Evolutionary conservation across 1,140 invertebrate species (phyloP), one percentile per base, ranked within the genome.

Genomic region (Drosophila baimaii): DNA sequence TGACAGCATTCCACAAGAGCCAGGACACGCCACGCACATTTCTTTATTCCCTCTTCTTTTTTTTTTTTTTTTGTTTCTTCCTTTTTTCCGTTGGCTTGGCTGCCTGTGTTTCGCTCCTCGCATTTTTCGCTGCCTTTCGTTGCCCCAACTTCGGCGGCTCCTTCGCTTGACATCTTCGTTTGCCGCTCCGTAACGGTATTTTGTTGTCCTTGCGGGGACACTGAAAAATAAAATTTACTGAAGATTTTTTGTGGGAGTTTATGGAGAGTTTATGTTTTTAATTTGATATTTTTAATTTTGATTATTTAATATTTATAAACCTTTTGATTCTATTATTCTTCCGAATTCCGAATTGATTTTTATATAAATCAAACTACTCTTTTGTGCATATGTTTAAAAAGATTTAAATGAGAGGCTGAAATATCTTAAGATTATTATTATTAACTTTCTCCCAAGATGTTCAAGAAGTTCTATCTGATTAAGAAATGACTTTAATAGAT

Each of bases 111-210:
- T 51, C 27, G 65, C 59, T 65, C 25, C 19, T 43, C 63, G 62
- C 54, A 73, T 73, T 73, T 73, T 44, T 73, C 56, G 69, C 69
- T 72, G 46, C 23, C 56, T 51, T 61, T 59, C 27, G 73, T 17
- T 51, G 52, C 43, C 44, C 51, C 64, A 57, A 47, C 43, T 54
- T 72, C 73, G 77, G 58, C 49, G 58, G 68, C 69, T 65, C 65
- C 70, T 79, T 79, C 65, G 79, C 77, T 84, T 90, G 84, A 89
- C 80, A 79, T 88, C 84, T 88, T 82, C 84, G 77, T 88, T 75
- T 84, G 66, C 68, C 52, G 41, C 75, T 73, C 62, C 75, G 62
- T 68, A 49, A 74, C 71, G 63, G 59, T 70, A 66, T 64, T 73
- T 73, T 54, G 58, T 70, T 56, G 56, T 74, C 51, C 66, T 64